Percentiles rank a stretch among this genome's conserved stretches.
Evolutionary conservation across 37 sponge, comb jelly and placozoan species (phyloP).

Genomic region (Bolinopsis microptera): DNA sequence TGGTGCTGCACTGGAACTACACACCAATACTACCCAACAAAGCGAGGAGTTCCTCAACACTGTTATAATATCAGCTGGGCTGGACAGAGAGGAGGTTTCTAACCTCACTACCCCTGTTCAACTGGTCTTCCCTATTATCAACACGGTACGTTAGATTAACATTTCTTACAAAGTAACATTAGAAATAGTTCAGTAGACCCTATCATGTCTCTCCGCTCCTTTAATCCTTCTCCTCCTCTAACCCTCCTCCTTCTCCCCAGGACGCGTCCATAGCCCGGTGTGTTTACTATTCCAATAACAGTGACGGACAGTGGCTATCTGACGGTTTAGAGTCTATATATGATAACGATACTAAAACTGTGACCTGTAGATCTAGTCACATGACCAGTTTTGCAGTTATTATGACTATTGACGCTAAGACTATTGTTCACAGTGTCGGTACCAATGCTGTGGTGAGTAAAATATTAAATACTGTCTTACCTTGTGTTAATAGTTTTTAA

Average conservation of each 20-base stretch:
- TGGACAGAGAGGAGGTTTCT: background rate
- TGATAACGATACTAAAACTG: background rate
- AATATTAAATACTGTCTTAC: background rate
- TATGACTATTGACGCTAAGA: conserved; percentile 44
- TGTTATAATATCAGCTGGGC: conserved; percentile 50
- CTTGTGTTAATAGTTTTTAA: no score
- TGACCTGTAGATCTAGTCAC: conserved; percentile 25
- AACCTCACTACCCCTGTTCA: background rate
- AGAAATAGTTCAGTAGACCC: background rate
- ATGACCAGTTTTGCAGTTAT: conserved; percentile 61
- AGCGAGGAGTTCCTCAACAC: conserved; percentile 17
- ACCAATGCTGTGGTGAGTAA: conserved; percentile 24
- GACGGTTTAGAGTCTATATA: background rate
- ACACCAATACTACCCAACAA: background rate
- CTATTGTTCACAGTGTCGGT: background rate
- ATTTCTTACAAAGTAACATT: background rate
- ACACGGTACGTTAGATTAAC: background rate
- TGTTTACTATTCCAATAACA: conserved; percentile 30
- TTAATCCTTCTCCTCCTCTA: background rate
- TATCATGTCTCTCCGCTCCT: background rate
- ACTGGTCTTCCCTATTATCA: background rate
- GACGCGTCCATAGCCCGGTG: conserved; percentile 11
- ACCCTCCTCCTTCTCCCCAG: background rate
- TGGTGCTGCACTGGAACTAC: background rate
- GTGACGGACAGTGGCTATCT: background rate